Percentiles rank a stretch among this genome's conserved stretches.
These are phyloP conservation scores for Autographa pulchrina DNA, from an alignment of 2,888 invertebrate genomes.

Conservation along the genomic window DNA sequence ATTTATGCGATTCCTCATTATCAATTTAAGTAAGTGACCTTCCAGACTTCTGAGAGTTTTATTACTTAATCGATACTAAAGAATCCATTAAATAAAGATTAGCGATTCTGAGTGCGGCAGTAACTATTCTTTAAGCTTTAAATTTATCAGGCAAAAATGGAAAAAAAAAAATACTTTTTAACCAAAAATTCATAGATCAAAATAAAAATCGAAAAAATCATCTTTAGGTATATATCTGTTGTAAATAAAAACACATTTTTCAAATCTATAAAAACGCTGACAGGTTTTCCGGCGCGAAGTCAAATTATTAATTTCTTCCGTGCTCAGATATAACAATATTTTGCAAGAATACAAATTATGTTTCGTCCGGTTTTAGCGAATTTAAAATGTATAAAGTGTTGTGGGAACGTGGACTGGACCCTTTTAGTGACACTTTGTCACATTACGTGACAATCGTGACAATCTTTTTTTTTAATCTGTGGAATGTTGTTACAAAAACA, in stretches of 20 bases:
- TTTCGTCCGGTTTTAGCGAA: constrained; percentile 7
- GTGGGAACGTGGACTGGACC: constrained; percentile 4
- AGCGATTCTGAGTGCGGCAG: no score
- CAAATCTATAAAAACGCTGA: neutral
- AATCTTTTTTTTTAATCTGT: neutral
- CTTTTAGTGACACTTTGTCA: constrained; percentile 12
- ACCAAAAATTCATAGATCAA: no score
- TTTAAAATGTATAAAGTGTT: constrained; percentile 34
- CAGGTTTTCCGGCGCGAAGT: constrained; percentile 6
- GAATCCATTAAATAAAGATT: no score
- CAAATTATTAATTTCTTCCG: constrained; percentile 45
- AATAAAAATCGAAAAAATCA: no score
- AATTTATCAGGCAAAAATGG: no score
- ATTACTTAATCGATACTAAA: no score
- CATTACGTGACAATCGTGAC: neutral
- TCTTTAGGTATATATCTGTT: neutral
- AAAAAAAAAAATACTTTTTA: no score
- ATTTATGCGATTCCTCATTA: no score
- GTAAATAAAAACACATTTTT: neutral
- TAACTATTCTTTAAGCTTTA: no score
- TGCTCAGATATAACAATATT: constrained; percentile 35
- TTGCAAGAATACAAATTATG: constrained; percentile 35
- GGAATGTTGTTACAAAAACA: no score
- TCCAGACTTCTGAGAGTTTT: no score
- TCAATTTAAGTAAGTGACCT: no score